Base-by-base conservation (phyloP, 2,888 invertebrate species). In the Macaria liturata region DNA sequence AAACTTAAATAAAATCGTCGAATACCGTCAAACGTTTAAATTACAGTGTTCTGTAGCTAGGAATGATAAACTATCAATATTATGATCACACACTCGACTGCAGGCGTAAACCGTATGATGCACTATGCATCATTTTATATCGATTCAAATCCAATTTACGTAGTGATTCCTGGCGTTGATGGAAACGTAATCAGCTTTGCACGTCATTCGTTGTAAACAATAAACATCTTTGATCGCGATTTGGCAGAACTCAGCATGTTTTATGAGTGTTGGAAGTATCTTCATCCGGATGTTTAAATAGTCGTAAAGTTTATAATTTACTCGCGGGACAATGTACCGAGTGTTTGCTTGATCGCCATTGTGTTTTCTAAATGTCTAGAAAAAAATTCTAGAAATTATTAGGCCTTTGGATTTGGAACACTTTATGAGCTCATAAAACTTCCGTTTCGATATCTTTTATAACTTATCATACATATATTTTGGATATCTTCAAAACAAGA, bases 281-380 rank as follows among this genome's bases (percentile, higher is more conserved):
- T 57, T 52, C 58, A 64, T 64, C 54, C 59, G 62, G 66, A 59
- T 64, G 59, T 66, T 64, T 58, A 59, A 64, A 66, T 60, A 57
- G 54, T 64, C 64, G 64, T 66, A 62, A 66, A 66, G 54, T 54
- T 57, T 64, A 51, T 59, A 56, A 64, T 59, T 66, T 54, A 56
- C 48, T 58, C 48, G 32, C 51, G 59, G 64, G 64, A 61, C 58
- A 60, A 58, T 66, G 55, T 52, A 43, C 63, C 34, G 47, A 60
- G 58, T 62, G 54, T 60, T 50, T 48, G 56, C 50, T 56, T 52
- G 37, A 53, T 57, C 49, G 50, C 8, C 44, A 54, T 59, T 59
- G 59, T 59, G 50, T 48, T 42, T n/a, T 49, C 43, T 3, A 34
- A 42, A 43, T 40, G 4, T 37, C 7, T 37, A 6, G 4, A 34